Evolutionary conservation across 2,888 invertebrate genomes (phyloP), one percentile per base, ranked within the genome.

Genomic region (Phyllotreta cruciferae): DNA sequence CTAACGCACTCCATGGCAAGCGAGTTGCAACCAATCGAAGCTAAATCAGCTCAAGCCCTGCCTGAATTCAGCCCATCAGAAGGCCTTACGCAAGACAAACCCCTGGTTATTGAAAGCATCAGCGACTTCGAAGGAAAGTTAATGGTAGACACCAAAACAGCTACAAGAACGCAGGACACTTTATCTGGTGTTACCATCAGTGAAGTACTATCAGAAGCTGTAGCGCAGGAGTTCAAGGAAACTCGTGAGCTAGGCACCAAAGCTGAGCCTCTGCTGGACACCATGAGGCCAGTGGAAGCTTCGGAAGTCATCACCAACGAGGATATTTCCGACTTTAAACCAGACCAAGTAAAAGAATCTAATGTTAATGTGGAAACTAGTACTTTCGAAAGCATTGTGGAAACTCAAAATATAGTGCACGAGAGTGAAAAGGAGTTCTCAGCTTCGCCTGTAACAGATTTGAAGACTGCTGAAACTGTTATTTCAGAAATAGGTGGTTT

Each of bases 121-220:
- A 66, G 62, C 41, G 60, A 69, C 60, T 80, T 84, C 64, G 71
- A 73, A 24, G 76, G 75, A 44, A 79, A 79, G 35, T 70, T 81
- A 1, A 80, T 81, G 74, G 84, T 85, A 9, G 85, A 82, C 55
- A 81, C 77, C 49, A 88, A 87, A 73, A 80, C 71, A 11, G 84
- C 85, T n/a, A 79, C 84, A 49, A 73, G 83, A 47, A 84, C 75
- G 60, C 84, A 84, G 77, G 84, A 82, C 78, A 85, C 82, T 81
- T 83, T 80, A 74, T 83, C 86, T 78, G 78, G 86, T 67, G 68
- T 91, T 53, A 84, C 84, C 49, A 52, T 73, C 70, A 80, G 89
- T 9, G 71, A 73, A 62, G 64, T 66, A 8, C 56, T 67, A 44
- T 86, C 84, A 10, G 86, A 87, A 79, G 74, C 84, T 0, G 68